Evolutionary conservation across 2,797 vertebrate species (phyloP), one percentile per base, ranked within the genome.

Genomic region (Emydoidea blandingii): DNA sequence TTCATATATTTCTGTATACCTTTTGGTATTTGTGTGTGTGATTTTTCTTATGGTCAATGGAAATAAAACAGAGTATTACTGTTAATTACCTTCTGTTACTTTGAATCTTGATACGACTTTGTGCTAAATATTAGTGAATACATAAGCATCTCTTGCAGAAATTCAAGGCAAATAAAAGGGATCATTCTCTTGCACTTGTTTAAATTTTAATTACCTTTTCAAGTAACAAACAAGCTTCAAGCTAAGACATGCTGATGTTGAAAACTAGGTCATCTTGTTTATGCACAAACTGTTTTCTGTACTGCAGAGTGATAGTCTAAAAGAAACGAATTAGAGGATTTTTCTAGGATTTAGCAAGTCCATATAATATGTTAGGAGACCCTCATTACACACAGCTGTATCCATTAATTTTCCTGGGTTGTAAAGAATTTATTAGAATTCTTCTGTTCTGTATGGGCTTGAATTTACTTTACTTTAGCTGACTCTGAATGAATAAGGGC

Each of bases 131-230:
- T 96, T 96, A 96, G 87, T 94, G 87, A 95, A 97, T 85, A 68
- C 89, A 62, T 88, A 80, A 88, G 88, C 82, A 37, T 18, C 44
- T 88, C 96, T 92, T 87, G 92, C 16, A 96, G 88, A 92, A 97
- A 92, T 87, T 91, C 52, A 62, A 90, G 83, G 81, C 92, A 97
- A 97, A 95, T 90, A 93, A 95, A 94, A 95, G 89, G 83, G 79
- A 94, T 96, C 95, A 90, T 96, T 97, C 94, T 94, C 93, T 94
- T 56, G 93, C 96, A 94, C 89, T 97, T 96, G 86, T 98, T 98
- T 98, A 98, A 98, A 97, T 96, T 98, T 98, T 98, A 98, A 98
- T 98, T 98, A 94, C 92, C 84, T 96, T 97, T 98, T 97, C 95
- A 97, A 98, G 97, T 95, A 98, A 90, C 76, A 91, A 95, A 94